These are phyloP conservation scores for Prochilodus magdalenae DNA, from an alignment of 2,113 vertebrate species.

Conservation along the genomic window DNA sequence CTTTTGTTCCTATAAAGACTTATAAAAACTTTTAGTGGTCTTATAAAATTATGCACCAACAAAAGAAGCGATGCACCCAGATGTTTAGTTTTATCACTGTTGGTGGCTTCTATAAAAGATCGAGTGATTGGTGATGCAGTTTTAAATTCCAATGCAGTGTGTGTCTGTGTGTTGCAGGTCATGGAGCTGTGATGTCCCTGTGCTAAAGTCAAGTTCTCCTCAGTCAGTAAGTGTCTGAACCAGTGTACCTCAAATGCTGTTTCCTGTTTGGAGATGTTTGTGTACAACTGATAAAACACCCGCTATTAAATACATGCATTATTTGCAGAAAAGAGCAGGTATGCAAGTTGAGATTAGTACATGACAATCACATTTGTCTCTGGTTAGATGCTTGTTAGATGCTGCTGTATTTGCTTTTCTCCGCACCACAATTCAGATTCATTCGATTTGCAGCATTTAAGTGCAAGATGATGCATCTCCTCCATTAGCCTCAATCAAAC, in stretches of 20 bases:
- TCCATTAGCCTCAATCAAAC: not conserved
- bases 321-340: not conserved
- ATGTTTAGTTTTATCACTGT: too few species aligned
- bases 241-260: not conserved
- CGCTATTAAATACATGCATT: not conserved
- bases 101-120: too few species aligned
- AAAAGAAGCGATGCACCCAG: too few species aligned
- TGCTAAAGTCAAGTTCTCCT: constrained; percentile 71
- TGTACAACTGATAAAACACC: not conserved
- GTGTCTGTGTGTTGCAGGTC: constrained; percentile 74
- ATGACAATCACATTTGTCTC: not conserved
- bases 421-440: not conserved
- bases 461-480: constrained; percentile 2
- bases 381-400: not conserved
- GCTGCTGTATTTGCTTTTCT: not conserved
- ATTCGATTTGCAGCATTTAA: constrained; percentile 27
- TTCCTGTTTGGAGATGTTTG: not conserved
- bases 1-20: too few species aligned
- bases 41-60: too few species aligned
- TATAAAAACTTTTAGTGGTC: too few species aligned
- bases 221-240: constrained; percentile 76
- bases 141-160: not conserved
- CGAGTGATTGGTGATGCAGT: too few species aligned
- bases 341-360: not conserved
- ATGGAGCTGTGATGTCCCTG: constrained; percentile 76